These are phyloP conservation scores for Neoascia interrupta DNA, from an alignment of 2,888 invertebrate genomes.

Conservation along the genomic window DNA sequence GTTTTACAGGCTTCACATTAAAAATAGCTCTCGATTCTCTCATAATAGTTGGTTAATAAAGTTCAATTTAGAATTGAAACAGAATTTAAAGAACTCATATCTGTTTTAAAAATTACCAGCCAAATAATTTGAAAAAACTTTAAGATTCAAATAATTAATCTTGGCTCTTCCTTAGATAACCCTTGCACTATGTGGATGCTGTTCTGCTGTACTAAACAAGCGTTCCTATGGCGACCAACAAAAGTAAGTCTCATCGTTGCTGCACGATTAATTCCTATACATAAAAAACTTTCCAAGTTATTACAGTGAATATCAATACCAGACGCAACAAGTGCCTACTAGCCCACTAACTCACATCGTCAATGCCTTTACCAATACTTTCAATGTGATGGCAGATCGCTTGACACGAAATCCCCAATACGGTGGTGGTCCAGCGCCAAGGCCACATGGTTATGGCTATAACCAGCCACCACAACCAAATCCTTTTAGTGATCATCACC, in stretches of 20 bases:
- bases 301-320: slow-evolving; percentile 16
- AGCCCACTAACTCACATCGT: slow-evolving; percentile 15
- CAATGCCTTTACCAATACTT: slow-evolving; percentile 1
- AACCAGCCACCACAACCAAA: background rate
- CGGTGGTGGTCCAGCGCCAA: background rate
- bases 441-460: slow-evolving; percentile 3
- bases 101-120: too few species aligned
- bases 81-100: too few species aligned
- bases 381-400: slow-evolving; percentile 2
- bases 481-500: background rate
- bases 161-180: slow-evolving; percentile 21
- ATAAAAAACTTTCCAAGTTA: background rate
- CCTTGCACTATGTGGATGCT: slow-evolving; percentile 1
- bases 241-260: slow-evolving; percentile 20
- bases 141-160: background rate
- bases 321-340: background rate
- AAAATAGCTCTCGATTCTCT: too few species aligned
- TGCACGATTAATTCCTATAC: too few species aligned
- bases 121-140: too few species aligned
- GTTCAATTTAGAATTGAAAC: too few species aligned
- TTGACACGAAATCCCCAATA: background rate
- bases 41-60: too few species aligned
- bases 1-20: too few species aligned
- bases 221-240: slow-evolving; percentile 22
- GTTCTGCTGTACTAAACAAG: slow-evolving; percentile 27